Percentiles rank a stretch among this genome's conserved stretches.
Evolutionary conservation across 2,888 invertebrate species (phyloP).

Genomic region (Hetaerina titia): DNA sequence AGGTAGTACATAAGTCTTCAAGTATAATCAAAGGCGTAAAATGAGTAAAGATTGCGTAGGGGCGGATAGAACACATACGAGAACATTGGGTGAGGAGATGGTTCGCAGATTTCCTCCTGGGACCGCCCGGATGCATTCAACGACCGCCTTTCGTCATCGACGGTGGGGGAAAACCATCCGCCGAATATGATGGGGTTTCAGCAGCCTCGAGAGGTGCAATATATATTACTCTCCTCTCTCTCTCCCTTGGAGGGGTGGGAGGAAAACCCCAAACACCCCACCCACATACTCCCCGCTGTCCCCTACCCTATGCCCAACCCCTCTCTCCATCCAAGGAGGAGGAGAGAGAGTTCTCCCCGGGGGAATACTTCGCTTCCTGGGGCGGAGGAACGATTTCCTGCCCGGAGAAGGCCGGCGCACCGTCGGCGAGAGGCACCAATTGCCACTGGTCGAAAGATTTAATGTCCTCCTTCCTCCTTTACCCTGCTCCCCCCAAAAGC

Average conservation of each 20-base stretch:
- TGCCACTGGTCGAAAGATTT: neutral
- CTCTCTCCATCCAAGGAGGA: neutral
- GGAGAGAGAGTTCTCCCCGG: neutral
- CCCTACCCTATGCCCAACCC: no score
- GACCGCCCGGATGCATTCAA: neutral
- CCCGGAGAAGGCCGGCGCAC: neutral
- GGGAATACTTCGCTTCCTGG: neutral
- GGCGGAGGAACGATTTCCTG: conserved; percentile 9
- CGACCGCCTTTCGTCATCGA: no score
- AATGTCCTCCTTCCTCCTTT: neutral
- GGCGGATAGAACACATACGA: no score
- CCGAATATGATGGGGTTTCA: neutral
- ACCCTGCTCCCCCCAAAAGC: neutral
- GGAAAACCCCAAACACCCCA: neutral
- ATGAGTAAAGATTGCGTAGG: no score
- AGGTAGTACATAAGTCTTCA: no score
- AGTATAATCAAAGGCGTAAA: no score
- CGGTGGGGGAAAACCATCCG: no score
- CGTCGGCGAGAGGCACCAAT: neutral
- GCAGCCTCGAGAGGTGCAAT: no score
- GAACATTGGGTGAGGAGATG: no score
- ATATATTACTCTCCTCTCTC: no score
- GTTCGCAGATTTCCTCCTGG: no score
- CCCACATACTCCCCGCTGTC: neutral
- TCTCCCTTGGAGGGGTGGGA: neutral